phyloP scores from a whole-genome alignment of 1,140 invertebrate genomes.

The Lasioglossum albipes region DNA sequence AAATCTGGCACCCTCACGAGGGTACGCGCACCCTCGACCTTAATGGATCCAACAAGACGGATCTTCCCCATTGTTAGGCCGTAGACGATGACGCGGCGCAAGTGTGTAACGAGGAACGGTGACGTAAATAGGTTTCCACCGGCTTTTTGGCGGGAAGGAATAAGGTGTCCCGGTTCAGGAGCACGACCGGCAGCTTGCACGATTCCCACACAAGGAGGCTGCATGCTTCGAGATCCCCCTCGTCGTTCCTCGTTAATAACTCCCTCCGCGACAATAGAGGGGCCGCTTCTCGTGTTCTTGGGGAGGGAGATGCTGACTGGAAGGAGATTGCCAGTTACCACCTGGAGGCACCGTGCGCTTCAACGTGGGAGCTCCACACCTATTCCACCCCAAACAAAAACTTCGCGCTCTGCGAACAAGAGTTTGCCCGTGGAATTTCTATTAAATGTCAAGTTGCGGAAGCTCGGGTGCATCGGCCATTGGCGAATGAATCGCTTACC shows the following conservation, averaged over 20 bases:
- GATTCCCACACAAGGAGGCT: constrained; percentile 61
- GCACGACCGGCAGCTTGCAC: constrained; percentile 58
- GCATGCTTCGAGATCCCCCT: constrained; percentile 45
- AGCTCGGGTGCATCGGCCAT: not conserved
- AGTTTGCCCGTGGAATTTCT: constrained; percentile 11
- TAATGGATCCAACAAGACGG: constrained; percentile 12
- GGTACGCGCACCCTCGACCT: not conserved
- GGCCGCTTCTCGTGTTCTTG: constrained; percentile 48
- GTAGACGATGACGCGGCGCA: constrained; percentile 38
- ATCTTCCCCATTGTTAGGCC: constrained; percentile 27
- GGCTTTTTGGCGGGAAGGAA: constrained; percentile 60
- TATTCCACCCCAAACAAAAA: constrained; percentile 53
- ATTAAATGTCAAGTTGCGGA: constrained; percentile 20
- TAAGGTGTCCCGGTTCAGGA: constrained; percentile 55
- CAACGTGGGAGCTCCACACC: constrained; percentile 68
- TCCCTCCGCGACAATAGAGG: constrained; percentile 59
- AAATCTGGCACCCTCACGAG: constrained; percentile 24
- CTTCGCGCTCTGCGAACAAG: not conserved
- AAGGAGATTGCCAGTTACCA: constrained; percentile 62
- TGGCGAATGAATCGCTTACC: too few relatives aligned
- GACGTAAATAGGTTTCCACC: constrained; percentile 49
- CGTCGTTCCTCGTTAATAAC: constrained; percentile 65
- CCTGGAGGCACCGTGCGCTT: constrained; percentile 58
- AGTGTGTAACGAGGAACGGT: constrained; percentile 27
- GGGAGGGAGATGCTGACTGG: constrained; percentile 53